These are phyloP conservation scores for Halichondria panicea DNA, from an alignment of 37 sponge, comb jelly and placozoan species.

Conservation along the genomic window DNA sequence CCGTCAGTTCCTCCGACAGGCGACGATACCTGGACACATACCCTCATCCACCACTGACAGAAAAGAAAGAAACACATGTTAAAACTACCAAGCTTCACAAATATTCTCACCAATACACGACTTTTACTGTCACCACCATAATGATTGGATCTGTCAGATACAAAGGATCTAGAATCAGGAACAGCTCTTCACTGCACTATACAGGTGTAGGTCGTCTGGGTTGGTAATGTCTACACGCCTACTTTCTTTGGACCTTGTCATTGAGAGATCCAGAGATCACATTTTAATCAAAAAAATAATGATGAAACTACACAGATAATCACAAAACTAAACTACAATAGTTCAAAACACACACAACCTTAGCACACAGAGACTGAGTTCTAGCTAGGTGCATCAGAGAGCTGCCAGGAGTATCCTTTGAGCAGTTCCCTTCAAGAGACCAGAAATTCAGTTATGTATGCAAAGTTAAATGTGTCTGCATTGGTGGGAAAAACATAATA, in stretches of 20 bases:
- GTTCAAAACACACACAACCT: too few species aligned
- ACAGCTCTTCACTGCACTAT: too few species aligned
- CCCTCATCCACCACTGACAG: constrained; percentile 6
- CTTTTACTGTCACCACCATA: constrained; percentile 3
- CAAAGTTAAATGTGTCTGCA: neutral
- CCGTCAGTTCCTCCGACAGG: constrained; percentile 25
- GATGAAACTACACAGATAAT: too few species aligned
- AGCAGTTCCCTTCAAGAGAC: constrained; percentile 34
- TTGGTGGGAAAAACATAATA: neutral
- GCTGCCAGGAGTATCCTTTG: constrained; percentile 53
- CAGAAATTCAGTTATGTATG: neutral
- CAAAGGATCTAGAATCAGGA: neutral
- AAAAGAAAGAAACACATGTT: neutral
- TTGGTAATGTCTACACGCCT: too few species aligned
- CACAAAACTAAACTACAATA: too few species aligned
- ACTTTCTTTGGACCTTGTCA: too few species aligned
- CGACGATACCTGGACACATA: constrained; percentile 31
- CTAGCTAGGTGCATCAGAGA: constrained; percentile 51
- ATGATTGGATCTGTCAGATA: neutral
- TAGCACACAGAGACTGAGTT: too few species aligned
- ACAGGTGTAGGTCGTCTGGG: too few species aligned
- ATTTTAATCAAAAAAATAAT: too few species aligned
- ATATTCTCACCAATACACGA: constrained; percentile 11
- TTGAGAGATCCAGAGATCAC: too few species aligned
- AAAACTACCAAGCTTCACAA: neutral